These are phyloP conservation scores for Sepioteuthis lessoniana DNA, from an alignment of 2,888 invertebrate genomes.

Conservation along the genomic window DNA sequence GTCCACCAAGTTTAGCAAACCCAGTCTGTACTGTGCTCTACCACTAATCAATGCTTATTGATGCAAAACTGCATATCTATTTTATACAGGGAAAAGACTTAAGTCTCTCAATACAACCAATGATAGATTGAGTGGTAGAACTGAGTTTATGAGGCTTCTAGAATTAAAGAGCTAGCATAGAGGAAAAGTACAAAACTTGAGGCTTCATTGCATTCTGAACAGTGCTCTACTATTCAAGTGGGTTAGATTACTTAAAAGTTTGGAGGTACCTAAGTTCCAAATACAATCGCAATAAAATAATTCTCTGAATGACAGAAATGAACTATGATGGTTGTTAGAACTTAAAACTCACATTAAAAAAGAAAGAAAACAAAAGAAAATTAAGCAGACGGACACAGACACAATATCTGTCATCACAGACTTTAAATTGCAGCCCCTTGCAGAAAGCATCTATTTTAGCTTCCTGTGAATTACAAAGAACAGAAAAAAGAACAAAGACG, in stretches of 20 bases:
- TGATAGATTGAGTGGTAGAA: too few relatives aligned
- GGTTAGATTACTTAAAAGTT: too few relatives aligned
- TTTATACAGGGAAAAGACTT: too few relatives aligned
- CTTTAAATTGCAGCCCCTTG: background rate
- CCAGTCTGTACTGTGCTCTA: too few relatives aligned
- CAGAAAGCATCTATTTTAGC: slow-evolving; percentile 5
- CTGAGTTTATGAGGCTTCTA: background rate
- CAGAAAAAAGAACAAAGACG: background rate
- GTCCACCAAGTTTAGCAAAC: too few relatives aligned
- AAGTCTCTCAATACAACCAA: too few relatives aligned
- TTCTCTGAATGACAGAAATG: background rate
- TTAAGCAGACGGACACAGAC: background rate
- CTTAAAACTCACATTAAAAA: background rate
- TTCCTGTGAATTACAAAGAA: background rate
- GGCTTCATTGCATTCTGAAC: background rate
- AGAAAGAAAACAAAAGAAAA: too few relatives aligned
- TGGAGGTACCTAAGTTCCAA: background rate
- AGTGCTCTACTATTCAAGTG: background rate
- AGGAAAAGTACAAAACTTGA: background rate
- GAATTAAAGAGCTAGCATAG: background rate
- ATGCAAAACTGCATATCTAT: too few relatives aligned
- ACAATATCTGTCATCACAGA: slow-evolving; percentile 21
- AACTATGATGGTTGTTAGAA: background rate
- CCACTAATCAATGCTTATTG: too few relatives aligned
- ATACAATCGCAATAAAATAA: background rate